Evolutionary conservation across 1,140 invertebrate genomes (phyloP), one percentile per base, ranked within the genome.

Genomic region (Drosophila orena): DNA sequence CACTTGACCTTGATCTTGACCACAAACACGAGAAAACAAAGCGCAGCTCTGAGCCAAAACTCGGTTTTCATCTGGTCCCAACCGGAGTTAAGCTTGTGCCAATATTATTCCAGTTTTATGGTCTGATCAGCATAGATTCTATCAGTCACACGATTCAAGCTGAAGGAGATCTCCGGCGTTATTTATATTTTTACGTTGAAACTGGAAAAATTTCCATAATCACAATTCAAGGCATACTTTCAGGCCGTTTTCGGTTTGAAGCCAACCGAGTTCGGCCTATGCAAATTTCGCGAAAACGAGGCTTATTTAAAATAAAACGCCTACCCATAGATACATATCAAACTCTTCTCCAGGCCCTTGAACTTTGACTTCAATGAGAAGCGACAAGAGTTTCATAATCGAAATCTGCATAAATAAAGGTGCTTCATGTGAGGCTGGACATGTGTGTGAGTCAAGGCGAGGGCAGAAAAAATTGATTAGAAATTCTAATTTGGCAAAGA

Each of bases 1-100:
- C 52, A 69, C 35, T 68, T 61, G 74, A 60, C 83, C 83, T 79
- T 88, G 83, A 88, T 88, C 83, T 88, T 88, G 83, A 88, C 83
- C 83, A 88, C 79, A 83, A 89, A 46, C 62, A 65, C 38, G 60
- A 42, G 42, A 65, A 50, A 35, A 61, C 40, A 77, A 77, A 44
- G 50, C 54, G 49, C 61, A 69, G 49, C 60, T 58, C 50, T 53
- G 44, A 59, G 49, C 50, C 38, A 59, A 72, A 55, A 62, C 24
- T 50, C 17, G 60, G 40, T 44, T n/a, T 57, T 56, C 20, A 34
- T 40, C 66, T 56, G 34, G 66, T 24, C 42, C 37, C 12, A 57
- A 70, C 35, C 52, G 65, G 52, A 70, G 68, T 52, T 56, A 49
- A 34, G 35, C 30, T 4, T 34, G 34, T 42, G 59, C 59, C 59